Evolutionary conservation across 2,113 vertebrate species (phyloP), one percentile per base, ranked within the genome.

Genomic region (Microtus ochrogaster): DNA sequence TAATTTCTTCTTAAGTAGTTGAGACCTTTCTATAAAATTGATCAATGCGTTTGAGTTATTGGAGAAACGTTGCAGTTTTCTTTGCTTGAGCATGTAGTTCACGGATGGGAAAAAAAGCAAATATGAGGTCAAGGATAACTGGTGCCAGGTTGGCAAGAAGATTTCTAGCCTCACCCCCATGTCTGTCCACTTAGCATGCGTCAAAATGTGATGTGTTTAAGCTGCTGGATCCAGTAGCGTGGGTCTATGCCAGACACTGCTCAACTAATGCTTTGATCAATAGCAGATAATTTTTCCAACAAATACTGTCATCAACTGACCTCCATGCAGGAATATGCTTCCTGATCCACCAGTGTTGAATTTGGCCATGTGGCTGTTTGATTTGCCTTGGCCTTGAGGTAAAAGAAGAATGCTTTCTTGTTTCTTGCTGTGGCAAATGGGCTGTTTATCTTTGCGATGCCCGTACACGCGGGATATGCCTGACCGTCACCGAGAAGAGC

Each of bases 1-100:
- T 78, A 36, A 41, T 83, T 81, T 93, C 36, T 94, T 97, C 52
- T 83, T 86, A 63, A 91, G 30, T 47, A 66, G n/a, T 90, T 14
- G 41, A 85, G 16, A 26, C 76, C 91, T 90, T 96, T 44, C 70
- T 47, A 78, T 90, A 63, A 90, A 93, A 79, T 73, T 39, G 36
- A 82, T 89, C 55, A 39, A 5, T 44, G 79, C 76, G 58, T 58
- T 88, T 90, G 66, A 55, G 52, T 76, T 95, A 89, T 72, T 33
- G 63, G 49, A 76, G 52, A 91, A 70, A 78, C 21, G 0, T 9
- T 79, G n/a, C 10, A 19, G 14, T 41, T 88, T 82, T 92, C 55
- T 39, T 95, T 94, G 79, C 33, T 52, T 78, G 33, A 55, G 49
- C 65, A 21, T 65, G 19, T 11, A 74, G 44, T 58, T 91, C 26